phyloP scores from a whole-genome alignment of 2,113 vertebrate species.

The Baryphthengus martii region DNA sequence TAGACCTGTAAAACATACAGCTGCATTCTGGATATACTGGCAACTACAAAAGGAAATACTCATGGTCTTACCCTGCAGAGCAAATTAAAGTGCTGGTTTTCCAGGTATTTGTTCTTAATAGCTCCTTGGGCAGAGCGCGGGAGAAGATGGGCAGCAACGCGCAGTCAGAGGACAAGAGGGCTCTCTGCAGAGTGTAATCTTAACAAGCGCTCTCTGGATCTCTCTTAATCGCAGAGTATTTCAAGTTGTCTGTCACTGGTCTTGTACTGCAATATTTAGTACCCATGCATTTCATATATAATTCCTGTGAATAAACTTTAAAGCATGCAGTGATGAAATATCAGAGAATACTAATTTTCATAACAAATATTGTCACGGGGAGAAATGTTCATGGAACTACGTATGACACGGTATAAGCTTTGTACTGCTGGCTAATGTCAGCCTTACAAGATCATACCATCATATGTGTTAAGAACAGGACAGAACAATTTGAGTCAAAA shows the following conservation, averaged over 20 bases:
- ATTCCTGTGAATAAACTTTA: background rate
- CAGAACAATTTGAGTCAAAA: background rate
- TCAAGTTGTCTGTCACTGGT: background rate
- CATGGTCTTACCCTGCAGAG: background rate
- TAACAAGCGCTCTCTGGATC: background rate
- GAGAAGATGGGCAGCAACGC: background rate
- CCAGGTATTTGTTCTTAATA: background rate
- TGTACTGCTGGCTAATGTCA: background rate
- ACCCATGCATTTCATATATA: background rate
- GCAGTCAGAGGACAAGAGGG: background rate
- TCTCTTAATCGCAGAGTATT: background rate
- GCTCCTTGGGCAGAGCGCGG: background rate
- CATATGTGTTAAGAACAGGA: background rate
- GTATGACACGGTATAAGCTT: accelerated
- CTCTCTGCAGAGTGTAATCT: background rate
- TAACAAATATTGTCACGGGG: background rate
- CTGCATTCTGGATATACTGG: background rate
- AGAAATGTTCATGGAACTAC: background rate
- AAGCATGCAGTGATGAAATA: background rate
- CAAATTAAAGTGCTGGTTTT: background rate
- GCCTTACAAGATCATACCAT: background rate
- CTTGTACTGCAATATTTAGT: background rate
- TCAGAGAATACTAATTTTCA: background rate
- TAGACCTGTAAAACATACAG: background rate
- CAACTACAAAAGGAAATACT: background rate